These are phyloP conservation scores for Nephrotoma appendiculata DNA, from an alignment of 2,888 invertebrate genomes.

Conservation along the genomic window DNA sequence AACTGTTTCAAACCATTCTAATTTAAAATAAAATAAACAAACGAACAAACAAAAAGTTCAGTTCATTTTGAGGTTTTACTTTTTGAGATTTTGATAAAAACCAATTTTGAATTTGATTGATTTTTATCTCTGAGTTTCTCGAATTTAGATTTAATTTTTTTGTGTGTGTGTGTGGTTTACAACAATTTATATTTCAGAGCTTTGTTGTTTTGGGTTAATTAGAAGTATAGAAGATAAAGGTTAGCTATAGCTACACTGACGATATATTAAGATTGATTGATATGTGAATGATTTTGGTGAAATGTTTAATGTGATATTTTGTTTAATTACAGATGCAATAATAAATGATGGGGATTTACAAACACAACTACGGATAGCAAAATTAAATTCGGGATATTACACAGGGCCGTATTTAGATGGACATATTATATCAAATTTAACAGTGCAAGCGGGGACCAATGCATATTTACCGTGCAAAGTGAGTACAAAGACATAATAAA, in stretches of 20 bases:
- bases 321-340: neutral
- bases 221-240: neutral
- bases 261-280: neutral
- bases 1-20: neutral
- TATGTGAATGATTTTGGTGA: neutral
- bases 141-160: neutral
- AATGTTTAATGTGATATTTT: neutral
- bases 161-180: neutral
- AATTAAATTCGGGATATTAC: conserved; percentile 16
- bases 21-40: neutral
- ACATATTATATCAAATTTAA: conserved; percentile 70
- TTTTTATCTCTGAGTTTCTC: neutral
- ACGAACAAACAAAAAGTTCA: neutral
- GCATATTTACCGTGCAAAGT: conserved; percentile 84
- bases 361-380: neutral
- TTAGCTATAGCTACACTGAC: neutral
- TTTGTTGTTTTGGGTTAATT: neutral
- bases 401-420: conserved; percentile 79
- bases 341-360: neutral
- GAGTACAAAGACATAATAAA: conserved; percentile 16
- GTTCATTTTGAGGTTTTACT: neutral
- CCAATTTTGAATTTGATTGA: neutral
- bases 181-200: neutral
- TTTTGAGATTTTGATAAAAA: neutral
- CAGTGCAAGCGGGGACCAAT: conserved; percentile 80